phyloP scores from a whole-genome alignment of 2,888 invertebrate species.

The Serrognathus titanus region DNA sequence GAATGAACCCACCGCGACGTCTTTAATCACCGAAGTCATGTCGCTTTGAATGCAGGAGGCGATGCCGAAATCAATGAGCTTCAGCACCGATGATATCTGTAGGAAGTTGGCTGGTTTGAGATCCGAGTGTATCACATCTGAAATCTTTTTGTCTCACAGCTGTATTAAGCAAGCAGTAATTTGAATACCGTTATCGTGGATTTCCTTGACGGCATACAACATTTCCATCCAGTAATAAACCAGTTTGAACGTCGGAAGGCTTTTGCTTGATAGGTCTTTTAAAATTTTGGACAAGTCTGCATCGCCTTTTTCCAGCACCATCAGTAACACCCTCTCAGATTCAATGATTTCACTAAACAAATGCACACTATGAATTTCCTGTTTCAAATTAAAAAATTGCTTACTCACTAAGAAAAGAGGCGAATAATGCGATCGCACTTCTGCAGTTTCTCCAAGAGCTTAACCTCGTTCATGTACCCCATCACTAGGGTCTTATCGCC shows the following conservation, averaged over 20 bases:
- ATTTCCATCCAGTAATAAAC: constrained; percentile 93
- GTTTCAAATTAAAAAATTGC: not conserved
- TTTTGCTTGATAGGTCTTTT: constrained; percentile 48
- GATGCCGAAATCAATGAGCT: constrained; percentile 97
- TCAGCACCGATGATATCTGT: constrained; percentile 77
- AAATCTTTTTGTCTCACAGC: not conserved
- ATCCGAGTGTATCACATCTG: constrained; percentile 94
- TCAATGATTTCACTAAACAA: constrained; percentile 65
- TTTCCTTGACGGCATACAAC: constrained; percentile 84
- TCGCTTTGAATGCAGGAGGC: constrained; percentile 84
- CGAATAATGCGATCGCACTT: constrained; percentile 78
- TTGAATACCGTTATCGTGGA: constrained; percentile 76
- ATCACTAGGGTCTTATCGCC: constrained; percentile 68
- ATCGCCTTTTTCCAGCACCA: constrained; percentile 92
- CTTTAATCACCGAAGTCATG: constrained; percentile 83
- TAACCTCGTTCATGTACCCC: constrained; percentile 87
- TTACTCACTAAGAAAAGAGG: constrained; percentile 82
- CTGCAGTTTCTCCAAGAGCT: constrained; percentile 75
- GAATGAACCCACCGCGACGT: constrained; percentile 81
- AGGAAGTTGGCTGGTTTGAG: constrained; percentile 96
- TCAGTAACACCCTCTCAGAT: constrained; percentile 63
- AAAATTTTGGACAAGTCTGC: constrained; percentile 81
- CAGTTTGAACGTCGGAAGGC: constrained; percentile 70
- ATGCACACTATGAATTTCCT: not conserved
- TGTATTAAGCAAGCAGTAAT: not conserved